Base-by-base conservation (phyloP, 1,140 invertebrate species). In the Ruditapes philippinarum region DNA sequence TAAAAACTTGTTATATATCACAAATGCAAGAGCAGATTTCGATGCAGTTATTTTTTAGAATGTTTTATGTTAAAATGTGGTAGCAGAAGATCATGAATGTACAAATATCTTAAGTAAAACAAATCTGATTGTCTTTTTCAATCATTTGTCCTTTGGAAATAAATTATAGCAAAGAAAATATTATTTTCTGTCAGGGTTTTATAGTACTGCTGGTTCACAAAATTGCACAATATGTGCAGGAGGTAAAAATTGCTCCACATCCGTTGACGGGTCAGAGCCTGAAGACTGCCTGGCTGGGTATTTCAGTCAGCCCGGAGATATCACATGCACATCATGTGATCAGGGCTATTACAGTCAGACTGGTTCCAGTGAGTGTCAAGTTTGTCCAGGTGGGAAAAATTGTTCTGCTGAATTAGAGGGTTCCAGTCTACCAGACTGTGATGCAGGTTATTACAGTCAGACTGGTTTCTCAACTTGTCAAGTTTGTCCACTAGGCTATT, bases 361-460 rank as follows among this genome's bases (percentile, higher is more conserved):
- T 87, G 79, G 87, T 81, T 40, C 65, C 40, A 49, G 42, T 62
- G 1, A 45, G 1, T 87, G 84, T 62, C 9, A 17, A 42, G 12
- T 31, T 0, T 87, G 84, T 79, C 73, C 73, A 31, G 74, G 73
- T 62, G 84, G 84, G 33, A 87, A 87, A 17, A 62, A 87, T 22
- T 87, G 84, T 79, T 78, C 73, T n/a, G 33, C 65, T 22, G 42
- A 28, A 11, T 40, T 62, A 9, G 9, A 19, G 19, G 78, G 78
- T 60, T 31, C 62, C 40, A 83, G 22, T 68, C 42, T 70, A n/a
- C 80, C 80, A 40, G 79, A 85, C 40, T 93, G 91, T 90, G 38
- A 78, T 45, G 76, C 91, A 73, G 91, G 91, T 36, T 89, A 79
- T 54, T 94, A 90, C 83, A 94, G 93, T 86, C 31, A 45, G 36